Evolutionary conservation across 1,140 invertebrate species (phyloP).

Genomic region (Eupristina koningsbergeri): DNA sequence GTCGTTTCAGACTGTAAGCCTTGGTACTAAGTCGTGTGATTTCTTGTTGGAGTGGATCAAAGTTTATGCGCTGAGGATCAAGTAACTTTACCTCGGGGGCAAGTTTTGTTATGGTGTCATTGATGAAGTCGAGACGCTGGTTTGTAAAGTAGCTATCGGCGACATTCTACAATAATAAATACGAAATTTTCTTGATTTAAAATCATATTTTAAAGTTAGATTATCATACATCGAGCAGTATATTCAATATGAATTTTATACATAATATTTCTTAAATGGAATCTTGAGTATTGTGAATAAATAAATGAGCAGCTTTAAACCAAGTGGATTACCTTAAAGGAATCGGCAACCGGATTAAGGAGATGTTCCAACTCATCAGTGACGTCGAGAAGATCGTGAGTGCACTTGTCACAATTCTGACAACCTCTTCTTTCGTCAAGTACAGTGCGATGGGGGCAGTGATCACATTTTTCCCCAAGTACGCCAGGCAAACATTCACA

Average conservation of each 20-base stretch:
- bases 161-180: constrained; percentile 77
- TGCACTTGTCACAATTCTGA: constrained; percentile 90
- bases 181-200: constrained; percentile 4
- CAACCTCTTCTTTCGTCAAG: constrained; percentile 81
- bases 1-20: constrained; percentile 75
- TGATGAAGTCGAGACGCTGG: constrained; percentile 82
- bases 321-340: constrained; percentile 78
- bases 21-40: constrained; percentile 76
- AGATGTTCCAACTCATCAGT: constrained; percentile 82
- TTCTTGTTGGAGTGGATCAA: constrained; percentile 76
- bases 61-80: constrained; percentile 78
- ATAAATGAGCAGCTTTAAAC: not conserved
- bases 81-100: constrained; percentile 79
- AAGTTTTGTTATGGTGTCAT: constrained; percentile 78
- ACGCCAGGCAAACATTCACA: constrained; percentile 96
- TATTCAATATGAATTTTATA: no score
- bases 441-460: constrained; percentile 88
- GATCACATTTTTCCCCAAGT: constrained; percentile 94
- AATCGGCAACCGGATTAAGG: constrained; percentile 78
- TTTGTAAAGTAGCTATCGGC: constrained; percentile 85
- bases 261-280: no score
- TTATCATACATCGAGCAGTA: no score
- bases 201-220: no score
- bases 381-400: constrained; percentile 88
- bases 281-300: no score